Evolutionary conservation across 2,113 vertebrate genomes (phyloP).

Genomic region (Stictonetta naevosa): DNA sequence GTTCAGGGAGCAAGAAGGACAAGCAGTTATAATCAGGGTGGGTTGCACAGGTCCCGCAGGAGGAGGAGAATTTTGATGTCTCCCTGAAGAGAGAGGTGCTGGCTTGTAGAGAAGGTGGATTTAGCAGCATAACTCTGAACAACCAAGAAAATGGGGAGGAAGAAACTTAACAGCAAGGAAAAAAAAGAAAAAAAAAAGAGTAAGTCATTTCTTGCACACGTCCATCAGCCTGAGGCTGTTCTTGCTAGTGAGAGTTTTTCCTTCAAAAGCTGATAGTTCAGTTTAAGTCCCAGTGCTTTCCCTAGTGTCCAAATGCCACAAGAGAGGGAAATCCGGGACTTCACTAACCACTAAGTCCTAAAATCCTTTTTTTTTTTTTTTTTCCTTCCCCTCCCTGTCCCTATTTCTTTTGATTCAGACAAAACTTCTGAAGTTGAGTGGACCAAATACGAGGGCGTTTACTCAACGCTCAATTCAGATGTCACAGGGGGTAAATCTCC

Average conservation of each 20-base stretch:
- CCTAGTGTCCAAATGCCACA: background rate
- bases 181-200: background rate
- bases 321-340: background rate
- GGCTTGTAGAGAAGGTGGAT: background rate
- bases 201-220: background rate
- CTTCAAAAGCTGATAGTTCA: background rate
- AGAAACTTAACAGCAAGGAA: background rate
- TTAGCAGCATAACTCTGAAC: background rate
- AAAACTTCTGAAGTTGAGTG: slow-evolving; percentile 30
- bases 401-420: slow-evolving; percentile 25
- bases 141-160: background rate
- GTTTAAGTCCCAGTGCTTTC: background rate
- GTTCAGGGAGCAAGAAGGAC: background rate
- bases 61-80: background rate
- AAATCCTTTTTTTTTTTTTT: background rate
- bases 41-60: background rate
- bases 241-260: background rate
- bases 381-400: background rate
- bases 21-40: accelerated
- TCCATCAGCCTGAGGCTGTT: background rate
- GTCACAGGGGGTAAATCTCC: slow-evolving; percentile 46
- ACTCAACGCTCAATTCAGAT: slow-evolving; percentile 52
- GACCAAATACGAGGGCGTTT: slow-evolving; percentile 18
- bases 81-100: background rate
- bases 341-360: background rate